Conservation (phyloP, 1,140 invertebrate genomes). For the Achatina immaculata region DNA sequence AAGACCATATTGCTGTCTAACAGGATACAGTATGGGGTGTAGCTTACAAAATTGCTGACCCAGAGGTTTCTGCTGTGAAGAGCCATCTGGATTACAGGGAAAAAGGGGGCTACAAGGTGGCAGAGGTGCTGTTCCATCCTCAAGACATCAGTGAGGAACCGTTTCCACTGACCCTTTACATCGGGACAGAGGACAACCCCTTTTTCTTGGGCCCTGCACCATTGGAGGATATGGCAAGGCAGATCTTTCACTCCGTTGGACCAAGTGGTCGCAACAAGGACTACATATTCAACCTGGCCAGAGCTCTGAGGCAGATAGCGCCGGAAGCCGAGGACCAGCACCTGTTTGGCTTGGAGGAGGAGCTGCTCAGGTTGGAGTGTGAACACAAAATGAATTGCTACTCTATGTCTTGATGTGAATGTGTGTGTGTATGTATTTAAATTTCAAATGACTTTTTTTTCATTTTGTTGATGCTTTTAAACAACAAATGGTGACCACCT, state of each 20-base stretch:
- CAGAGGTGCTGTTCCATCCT: slow-evolving; percentile 60
- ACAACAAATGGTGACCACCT: no score
- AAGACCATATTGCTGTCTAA: no score
- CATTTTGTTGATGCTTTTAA: no score
- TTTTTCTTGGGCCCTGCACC: slow-evolving; percentile 80
- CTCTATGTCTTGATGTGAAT: slow-evolving; percentile 18
- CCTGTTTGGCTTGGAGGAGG: slow-evolving; percentile 81
- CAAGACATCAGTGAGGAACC: slow-evolving; percentile 58
- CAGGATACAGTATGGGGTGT: slow-evolving; percentile 87
- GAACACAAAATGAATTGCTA: slow-evolving; percentile 17
- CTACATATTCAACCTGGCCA: slow-evolving; percentile 87
- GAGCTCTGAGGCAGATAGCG: slow-evolving; percentile 82
- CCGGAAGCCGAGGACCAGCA: slow-evolving; percentile 78
- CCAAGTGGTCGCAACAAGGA: slow-evolving; percentile 90
- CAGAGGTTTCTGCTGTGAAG: slow-evolving; percentile 80
- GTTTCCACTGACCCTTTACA: slow-evolving; percentile 85
- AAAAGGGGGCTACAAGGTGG: slow-evolving; percentile 75
- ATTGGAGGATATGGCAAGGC: slow-evolving; percentile 82
- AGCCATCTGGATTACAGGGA: slow-evolving; percentile 89
- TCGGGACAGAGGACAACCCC: slow-evolving; percentile 82
- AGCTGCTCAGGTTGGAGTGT: slow-evolving; percentile 37
- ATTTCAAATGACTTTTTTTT: neutral
- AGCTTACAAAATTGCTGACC: slow-evolving; percentile 85
- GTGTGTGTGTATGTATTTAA: neutral
- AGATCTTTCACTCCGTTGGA: slow-evolving; percentile 81